phyloP scores from a whole-genome alignment of 2,888 invertebrate genomes.

The Microctonus aethiopoides region DNA sequence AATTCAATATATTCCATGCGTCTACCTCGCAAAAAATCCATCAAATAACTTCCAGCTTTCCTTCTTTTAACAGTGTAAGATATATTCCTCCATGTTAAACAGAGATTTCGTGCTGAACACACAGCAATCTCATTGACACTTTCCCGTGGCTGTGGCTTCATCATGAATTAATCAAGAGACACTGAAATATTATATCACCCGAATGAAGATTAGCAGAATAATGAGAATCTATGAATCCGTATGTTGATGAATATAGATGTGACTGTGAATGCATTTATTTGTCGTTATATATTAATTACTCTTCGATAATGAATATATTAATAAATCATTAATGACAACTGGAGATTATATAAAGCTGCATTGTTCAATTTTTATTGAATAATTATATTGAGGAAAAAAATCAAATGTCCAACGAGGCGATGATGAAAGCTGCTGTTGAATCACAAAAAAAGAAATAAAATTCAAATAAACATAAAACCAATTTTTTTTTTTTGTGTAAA shows the following conservation, averaged over 20 bases:
- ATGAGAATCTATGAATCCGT: not conserved
- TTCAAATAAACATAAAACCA: no score
- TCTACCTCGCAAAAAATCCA: conserved; percentile 69
- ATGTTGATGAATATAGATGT: no score
- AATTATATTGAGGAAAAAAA: not conserved
- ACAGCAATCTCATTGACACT: conserved; percentile 25
- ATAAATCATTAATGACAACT: not conserved
- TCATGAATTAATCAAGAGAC: conserved; percentile 15
- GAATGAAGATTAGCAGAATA: not conserved
- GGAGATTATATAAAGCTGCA: not conserved
- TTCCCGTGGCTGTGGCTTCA: conserved; percentile 32
- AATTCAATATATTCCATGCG: conserved; percentile 70
- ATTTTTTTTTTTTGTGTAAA: no score
- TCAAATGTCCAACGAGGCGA: not conserved
- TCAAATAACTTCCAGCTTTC: conserved; percentile 49
- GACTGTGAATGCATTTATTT: no score
- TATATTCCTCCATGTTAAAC: conserved; percentile 56
- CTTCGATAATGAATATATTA: not conserved
- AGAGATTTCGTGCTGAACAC: conserved; percentile 41
- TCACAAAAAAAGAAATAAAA: no score
- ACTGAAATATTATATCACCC: not conserved
- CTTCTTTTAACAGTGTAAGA: conserved; percentile 50
- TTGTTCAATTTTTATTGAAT: not conserved
- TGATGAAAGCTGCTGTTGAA: not conserved
- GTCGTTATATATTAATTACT: no score